Evolutionary conservation across 2,797 vertebrate species (phyloP), one percentile per base, ranked within the genome.

Genomic region (Hyperoplus lanceolatus): DNA sequence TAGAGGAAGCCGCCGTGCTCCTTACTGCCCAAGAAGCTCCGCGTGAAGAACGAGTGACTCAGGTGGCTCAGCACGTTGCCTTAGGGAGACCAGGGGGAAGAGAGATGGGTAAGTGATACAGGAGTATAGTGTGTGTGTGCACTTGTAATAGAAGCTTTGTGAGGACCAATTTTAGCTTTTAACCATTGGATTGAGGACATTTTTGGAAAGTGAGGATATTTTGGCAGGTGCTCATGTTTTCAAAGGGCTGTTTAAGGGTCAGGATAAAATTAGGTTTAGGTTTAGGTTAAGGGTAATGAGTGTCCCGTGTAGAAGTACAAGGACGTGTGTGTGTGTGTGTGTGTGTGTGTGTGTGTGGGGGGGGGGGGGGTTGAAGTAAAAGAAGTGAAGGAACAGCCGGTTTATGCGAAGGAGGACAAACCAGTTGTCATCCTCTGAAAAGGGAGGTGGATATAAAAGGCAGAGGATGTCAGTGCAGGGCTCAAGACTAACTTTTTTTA

Each of bases 1-100:
- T 99, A 99, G 77, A 99, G 93, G 94, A 99, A 99, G 46, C 98
- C 98, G 4, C 98, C 97, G 0, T 99, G 98, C 83, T 99, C 98
- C 89, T 97, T 97, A 87, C 98, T 99, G 90, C 97, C 97, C 71
- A 99, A 95, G 90, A 99, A 99, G 93, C 96, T 98, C 91, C 98
- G 97, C 67, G 96, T 98, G 94, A 99, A 97, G 95, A 99, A 99
- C 11, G 98, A 99, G 95, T 99, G 98, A 79, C 98, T 97, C 93
- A 99, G 94, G 92, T 97, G 97, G 93, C 95, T 93, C 88, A 99
- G 96, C 81, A 99, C 96, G 21, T 96, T 98, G 69, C 98, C 98
- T 99, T 55, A 0, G 62, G 62, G 69, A 63, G 62, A 66, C 0
- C 36, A 77, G 55, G 46, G 61, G 21, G 56, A 54, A 51, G 8